These are phyloP conservation scores for Elanus axillaris DNA, from an alignment of 2,113 vertebrate species.

Conservation along the genomic window DNA sequence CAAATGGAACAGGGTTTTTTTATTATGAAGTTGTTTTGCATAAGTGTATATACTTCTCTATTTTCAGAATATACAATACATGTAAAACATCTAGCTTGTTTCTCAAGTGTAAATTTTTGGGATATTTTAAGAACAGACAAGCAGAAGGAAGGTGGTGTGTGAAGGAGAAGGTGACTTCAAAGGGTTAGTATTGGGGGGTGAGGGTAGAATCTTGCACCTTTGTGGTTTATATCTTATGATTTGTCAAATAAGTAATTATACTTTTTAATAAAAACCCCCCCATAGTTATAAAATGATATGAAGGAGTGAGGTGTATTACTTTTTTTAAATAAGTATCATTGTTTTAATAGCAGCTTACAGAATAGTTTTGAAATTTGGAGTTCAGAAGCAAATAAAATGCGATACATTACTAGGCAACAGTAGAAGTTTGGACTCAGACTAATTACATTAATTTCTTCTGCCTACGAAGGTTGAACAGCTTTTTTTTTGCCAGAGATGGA, in stretches of 20 bases:
- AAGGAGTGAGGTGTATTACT: background rate
- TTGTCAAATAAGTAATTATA: background rate
- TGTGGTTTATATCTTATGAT: background rate
- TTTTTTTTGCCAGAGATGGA: background rate
- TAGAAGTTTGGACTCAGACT: background rate
- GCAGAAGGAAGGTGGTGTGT: background rate
- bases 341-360: background rate
- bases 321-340: background rate
- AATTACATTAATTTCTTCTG: background rate
- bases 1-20: fast-evolving
- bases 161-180: background rate
- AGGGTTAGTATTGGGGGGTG: background rate
- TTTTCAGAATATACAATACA: background rate
- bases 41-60: background rate
- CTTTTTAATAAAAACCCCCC: background rate
- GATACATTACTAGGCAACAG: background rate
- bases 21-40: background rate
- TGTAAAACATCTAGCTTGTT: background rate
- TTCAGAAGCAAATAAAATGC: background rate
- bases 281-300: background rate
- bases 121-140: background rate
- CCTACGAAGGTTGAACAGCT: background rate
- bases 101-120: background rate
- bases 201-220: background rate
- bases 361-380: background rate